Evolutionary conservation across 1,140 invertebrate species (phyloP).

Genomic region (Drosophila nebulosa): DNA sequence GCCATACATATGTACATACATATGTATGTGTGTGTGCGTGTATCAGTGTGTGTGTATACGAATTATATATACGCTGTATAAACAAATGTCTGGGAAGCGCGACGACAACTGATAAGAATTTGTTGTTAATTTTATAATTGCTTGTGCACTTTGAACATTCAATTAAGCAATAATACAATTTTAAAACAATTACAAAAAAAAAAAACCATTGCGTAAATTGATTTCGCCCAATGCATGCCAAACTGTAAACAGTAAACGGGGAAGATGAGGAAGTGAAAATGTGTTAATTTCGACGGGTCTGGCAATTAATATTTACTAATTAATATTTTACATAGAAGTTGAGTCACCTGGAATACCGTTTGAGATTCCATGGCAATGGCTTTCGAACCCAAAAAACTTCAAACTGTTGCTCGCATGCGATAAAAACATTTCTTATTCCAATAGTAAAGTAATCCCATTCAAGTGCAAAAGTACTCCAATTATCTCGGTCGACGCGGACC

Average conservation of each 20-base stretch:
- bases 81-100: slow-evolving; percentile 35
- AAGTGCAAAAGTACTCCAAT: no score
- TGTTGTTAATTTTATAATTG: slow-evolving; percentile 23
- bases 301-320: not conserved
- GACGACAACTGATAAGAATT: slow-evolving; percentile 24
- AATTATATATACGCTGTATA: not conserved
- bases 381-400: not conserved
- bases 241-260: not conserved
- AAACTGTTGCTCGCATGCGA: not conserved
- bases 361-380: not conserved
- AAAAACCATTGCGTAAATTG: not conserved
- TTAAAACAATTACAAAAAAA: not conserved
- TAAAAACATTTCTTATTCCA: not conserved
- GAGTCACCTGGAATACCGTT: not conserved
- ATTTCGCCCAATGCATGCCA: not conserved
- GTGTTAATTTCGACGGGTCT: not conserved
- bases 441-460: no score
- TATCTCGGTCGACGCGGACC: no score
- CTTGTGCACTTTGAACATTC: slow-evolving; percentile 39
- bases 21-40: not conserved
- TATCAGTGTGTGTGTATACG: not conserved
- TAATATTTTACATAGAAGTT: not conserved
- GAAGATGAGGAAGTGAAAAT: not conserved
- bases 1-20: not conserved
- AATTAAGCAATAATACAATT: slow-evolving; percentile 6